Base-by-base conservation (phyloP, 2,888 invertebrate species). In the Dryobota labecula region DNA sequence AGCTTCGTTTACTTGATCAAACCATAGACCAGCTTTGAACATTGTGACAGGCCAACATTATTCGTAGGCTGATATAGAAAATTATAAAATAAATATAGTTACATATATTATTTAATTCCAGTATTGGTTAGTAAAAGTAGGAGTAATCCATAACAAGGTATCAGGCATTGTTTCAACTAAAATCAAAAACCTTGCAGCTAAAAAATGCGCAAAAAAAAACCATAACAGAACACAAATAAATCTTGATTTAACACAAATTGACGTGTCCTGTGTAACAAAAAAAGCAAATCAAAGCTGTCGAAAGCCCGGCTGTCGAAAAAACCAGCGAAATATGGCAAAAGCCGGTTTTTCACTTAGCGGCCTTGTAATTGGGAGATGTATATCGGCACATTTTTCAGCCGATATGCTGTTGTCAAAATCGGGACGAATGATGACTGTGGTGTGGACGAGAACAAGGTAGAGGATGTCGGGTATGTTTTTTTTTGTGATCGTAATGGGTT, bases 291-390 rank as follows among this genome's bases (percentile, higher is more conserved):
- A 88, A 82, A 85, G 78, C 75, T 83, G 86, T 85, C 86, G 84
- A 87, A 89, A 86, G 84, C 83, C 82, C 8, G 43, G 78, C 73
- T 81, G 85, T 85, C 86, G 84, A 87, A 89, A 89, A 86, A 84
- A 82, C 84, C 71, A n/a, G 45, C 70, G 56, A 78, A 75, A 87
- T 82, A 82, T 77, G 83, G 73, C 20, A 72, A 81, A 88, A 90
- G 80, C 85, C 80, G 87, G 86, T 89, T 89, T 89, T 89, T 92
- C 90, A 91, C 86, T 88, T 88, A 88, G 80, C 86, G 79, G 78
- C 69, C 66, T 88, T 91, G 90, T 94, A 94, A 94, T 93, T 93
- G 93, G 90, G 90, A 90, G 89, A 92, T 92, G 91, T 93, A 90
- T 93, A 94, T 93, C 88, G 93, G 92, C 86, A 89, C 89, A 92